These are phyloP conservation scores for Tetragnatha versicolor DNA, from an alignment of 1,140 invertebrate genomes.

Conservation along the genomic window DNA sequence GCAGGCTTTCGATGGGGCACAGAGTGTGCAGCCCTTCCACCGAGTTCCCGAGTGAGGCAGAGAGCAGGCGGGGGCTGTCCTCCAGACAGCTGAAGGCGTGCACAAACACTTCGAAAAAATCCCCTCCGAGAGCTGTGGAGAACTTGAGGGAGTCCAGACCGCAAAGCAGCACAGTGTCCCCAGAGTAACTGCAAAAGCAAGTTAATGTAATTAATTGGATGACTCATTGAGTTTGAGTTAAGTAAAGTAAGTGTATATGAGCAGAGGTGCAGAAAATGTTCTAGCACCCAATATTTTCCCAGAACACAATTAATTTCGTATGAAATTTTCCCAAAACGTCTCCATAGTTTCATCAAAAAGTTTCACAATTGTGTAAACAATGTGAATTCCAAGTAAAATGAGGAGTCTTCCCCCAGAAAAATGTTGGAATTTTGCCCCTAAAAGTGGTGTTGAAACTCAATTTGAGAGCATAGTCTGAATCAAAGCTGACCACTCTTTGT, in stretches of 20 bases:
- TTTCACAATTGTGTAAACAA: too few relatives aligned
- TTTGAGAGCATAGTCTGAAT: too few relatives aligned
- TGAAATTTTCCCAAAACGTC: too few relatives aligned
- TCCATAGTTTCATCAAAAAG: background rate
- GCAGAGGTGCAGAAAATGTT: background rate
- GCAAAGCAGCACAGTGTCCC: constrained; percentile 11
- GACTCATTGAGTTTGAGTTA: background rate
- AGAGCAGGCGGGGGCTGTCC: constrained; percentile 1
- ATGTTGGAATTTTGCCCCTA: too few relatives aligned
- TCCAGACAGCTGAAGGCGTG: constrained; percentile 12
- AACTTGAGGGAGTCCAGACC: constrained; percentile 19
- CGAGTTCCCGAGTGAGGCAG: background rate
- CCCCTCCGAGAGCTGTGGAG: constrained; percentile 7
- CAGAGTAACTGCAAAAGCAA: background rate
- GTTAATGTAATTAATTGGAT: background rate
- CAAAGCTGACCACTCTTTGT: too few relatives aligned
- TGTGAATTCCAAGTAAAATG: too few relatives aligned
- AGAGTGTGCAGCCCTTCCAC: constrained; percentile 6
- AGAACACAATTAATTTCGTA: background rate
- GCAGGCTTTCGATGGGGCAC: constrained; percentile 28
- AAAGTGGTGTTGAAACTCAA: too few relatives aligned
- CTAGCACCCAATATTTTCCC: background rate
- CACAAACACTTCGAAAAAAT: constrained; percentile 1
- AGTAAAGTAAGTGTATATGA: background rate
- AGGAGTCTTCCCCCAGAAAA: too few relatives aligned